Evolutionary conservation across 2,888 invertebrate species (phyloP), one percentile per base, ranked within the genome.

Genomic region (Leptogaster cylindrica): DNA sequence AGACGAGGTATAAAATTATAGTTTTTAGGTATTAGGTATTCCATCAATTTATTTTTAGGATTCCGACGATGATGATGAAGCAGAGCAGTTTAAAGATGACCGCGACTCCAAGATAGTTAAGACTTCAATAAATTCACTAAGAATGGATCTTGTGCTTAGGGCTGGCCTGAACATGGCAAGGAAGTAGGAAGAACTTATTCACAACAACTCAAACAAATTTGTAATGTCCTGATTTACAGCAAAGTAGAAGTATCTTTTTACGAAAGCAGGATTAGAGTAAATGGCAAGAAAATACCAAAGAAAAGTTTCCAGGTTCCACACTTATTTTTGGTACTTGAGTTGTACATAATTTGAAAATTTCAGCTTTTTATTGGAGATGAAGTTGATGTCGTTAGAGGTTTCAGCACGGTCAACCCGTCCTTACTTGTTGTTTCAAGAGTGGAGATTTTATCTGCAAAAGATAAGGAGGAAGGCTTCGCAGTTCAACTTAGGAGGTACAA

Each of bases 241-340:
- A 93, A 92, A 86, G 83, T 92, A 41, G 93, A 93, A 76, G 84
- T 85, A 61, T 80, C 88, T 52, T 92, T 94, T 77, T 93, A 92
- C 81, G 89, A 90, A 72, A 91, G 89, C 75, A 90, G 87, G 83
- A 86, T 94, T 70, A 85, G 91, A 75, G 78, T 92, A 0, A 94
- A 94, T 82, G 93, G 92, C 4, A 83, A 85, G 71, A 91, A 90
- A 77, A 79, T 91, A 0, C 70, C 82, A 33, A 94, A 94, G 78
- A 94, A 94, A 80, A 90, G 91, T 79, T 77, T 79, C 12, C 79
- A 83, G 73, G 89, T 92, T 79, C n/a, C n/a, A n/a, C n/a, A n/a
- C n/a, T n/a, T n/a, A n/a, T n/a, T n/a, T n/a, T n/a, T n/a, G n/a
- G n/a, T n/a, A n/a, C n/a, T n/a, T n/a, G n/a, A n/a, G n/a, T n/a